phyloP scores from a whole-genome alignment of 1,140 invertebrate genomes.

The Nebria ingens region DNA sequence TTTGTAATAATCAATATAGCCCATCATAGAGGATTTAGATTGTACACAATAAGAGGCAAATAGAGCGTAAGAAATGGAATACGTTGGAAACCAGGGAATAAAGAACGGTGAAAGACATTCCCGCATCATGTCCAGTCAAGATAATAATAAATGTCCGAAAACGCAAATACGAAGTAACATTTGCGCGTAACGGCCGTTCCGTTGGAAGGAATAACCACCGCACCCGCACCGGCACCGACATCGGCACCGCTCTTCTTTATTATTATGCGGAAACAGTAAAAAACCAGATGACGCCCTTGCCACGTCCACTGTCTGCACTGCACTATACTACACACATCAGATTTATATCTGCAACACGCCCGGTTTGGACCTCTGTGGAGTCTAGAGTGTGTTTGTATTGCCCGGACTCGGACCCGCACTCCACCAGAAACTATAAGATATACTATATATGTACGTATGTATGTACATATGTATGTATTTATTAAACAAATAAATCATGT shows the following conservation, averaged over 20 bases:
- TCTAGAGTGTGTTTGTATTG: no score
- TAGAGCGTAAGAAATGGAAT: constrained; percentile 23
- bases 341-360: no score
- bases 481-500: no score
- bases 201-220: no score
- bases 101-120: constrained; percentile 20
- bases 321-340: neutral
- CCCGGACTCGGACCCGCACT: no score
- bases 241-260: constrained; percentile 28
- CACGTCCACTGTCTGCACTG: neutral
- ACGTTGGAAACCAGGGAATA: constrained; percentile 11
- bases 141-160: constrained; percentile 33
- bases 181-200: constrained; percentile 29
- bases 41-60: constrained; percentile 28
- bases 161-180: constrained; percentile 34
- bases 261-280: constrained; percentile 35
- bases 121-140: constrained; percentile 19
- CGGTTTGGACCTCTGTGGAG: no score
- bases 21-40: constrained; percentile 21
- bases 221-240: constrained; percentile 6
- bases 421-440: no score
- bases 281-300: constrained; percentile 30
- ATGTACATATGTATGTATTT: no score
- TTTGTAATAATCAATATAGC: constrained; percentile 9
- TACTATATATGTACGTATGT: no score